Conservation (phyloP, 2,113 vertebrate genomes). For the Ivindomyrus marchei region DNA sequence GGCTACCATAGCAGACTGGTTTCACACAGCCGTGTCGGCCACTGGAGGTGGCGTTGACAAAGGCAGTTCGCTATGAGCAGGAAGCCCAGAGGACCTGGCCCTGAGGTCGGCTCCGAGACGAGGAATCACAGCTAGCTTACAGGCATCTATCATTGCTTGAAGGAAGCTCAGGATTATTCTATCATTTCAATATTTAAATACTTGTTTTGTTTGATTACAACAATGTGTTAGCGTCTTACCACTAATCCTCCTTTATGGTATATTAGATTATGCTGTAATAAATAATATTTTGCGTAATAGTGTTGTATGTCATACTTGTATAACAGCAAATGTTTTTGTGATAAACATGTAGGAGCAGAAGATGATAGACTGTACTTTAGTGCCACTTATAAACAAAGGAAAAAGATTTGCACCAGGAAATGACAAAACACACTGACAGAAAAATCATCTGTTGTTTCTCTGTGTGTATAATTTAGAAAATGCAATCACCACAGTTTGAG, state of each 20-base stretch:
- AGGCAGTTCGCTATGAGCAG: neutral
- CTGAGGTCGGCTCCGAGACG: neutral
- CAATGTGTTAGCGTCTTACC: neutral
- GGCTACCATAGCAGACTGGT: neutral
- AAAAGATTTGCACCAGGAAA: neutral
- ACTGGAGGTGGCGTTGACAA: neutral
- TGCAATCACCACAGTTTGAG: neutral
- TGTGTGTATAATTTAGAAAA: neutral
- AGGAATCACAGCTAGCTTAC: neutral
- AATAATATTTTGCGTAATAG: neutral
- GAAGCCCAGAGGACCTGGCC: neutral
- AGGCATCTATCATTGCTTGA: neutral
- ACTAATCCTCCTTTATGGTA: neutral
- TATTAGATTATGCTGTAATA: neutral
- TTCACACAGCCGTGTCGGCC: neutral
- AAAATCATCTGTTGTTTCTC: neutral
- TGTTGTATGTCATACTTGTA: neutral
- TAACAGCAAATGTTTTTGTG: neutral
- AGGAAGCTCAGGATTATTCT: neutral
- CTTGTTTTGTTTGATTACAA: neutral
- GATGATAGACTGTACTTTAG: neutral
- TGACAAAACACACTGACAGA: neutral
- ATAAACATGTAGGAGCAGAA: neutral
- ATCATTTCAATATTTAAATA: neutral
- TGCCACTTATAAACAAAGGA: neutral